Conservation (phyloP, 2,888 invertebrate species). For the Thereva nobilitata region DNA sequence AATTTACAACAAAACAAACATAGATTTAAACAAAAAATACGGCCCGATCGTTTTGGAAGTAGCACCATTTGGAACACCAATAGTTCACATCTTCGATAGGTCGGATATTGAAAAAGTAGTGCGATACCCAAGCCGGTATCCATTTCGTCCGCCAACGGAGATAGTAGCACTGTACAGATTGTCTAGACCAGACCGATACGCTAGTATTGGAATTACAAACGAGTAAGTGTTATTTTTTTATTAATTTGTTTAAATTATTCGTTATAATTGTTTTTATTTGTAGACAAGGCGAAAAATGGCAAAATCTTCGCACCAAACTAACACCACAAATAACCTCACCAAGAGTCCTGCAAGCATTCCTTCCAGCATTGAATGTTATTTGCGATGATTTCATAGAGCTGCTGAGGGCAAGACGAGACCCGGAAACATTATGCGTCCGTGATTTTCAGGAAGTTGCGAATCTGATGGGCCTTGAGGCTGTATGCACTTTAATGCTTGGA, state of each 20-base stretch:
- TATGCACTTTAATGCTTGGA: conserved; percentile 78
- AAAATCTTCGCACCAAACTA: conserved; percentile 70
- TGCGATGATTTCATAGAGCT: conserved; percentile 77
- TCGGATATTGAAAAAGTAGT: conserved; percentile 76
- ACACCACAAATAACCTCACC: conserved; percentile 78
- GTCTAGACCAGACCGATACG: conserved; percentile 76
- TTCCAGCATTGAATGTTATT: conserved; percentile 74
- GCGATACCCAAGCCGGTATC: conserved; percentile 72
- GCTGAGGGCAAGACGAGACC: conserved; percentile 63
- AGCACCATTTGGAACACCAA: conserved; percentile 71
- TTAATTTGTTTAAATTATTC: conserved; percentile 20
- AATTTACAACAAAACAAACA: neutral
- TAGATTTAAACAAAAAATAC: conserved; percentile 72
- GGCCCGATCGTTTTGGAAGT: conserved; percentile 80
- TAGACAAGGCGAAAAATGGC: conserved; percentile 80
- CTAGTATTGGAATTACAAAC: conserved; percentile 80
- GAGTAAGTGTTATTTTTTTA: conserved; percentile 65
- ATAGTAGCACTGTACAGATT: conserved; percentile 76
- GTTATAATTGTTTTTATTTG: conserved; percentile 29
- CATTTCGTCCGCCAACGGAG: conserved; percentile 81
- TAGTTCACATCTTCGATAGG: conserved; percentile 73
- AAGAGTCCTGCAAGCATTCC: conserved; percentile 72
- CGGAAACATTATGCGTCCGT: conserved; percentile 62
- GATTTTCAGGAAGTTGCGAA: conserved; percentile 76
- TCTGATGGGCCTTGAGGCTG: conserved; percentile 79